Base-by-base conservation (phyloP, 2,888 invertebrate genomes). In the Octonoba sinensis region DNA sequence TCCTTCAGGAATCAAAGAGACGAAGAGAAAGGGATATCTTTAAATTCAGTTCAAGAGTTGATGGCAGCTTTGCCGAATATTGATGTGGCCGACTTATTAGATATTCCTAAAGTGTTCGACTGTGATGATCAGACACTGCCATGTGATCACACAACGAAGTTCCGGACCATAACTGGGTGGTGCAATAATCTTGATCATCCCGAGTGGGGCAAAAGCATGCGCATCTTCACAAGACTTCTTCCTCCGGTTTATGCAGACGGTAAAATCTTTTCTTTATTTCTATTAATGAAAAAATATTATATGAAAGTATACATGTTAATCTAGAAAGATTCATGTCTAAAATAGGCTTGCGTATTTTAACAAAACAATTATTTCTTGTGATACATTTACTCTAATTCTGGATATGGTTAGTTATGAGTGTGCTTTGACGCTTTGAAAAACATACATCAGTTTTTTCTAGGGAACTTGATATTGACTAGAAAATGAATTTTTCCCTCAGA, bases 211-310 rank as follows among this genome's bases (percentile, higher is more conserved):
- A 94, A 95, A 87, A 93, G 95, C 86, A 90, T 96, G 87, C 94
- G 95, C 0, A 94, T 94, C 0, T 96, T 96, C 87, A 93, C 94
- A 0, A 91, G 96, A 85, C 89, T 96, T 79, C 87, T 96, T 82
- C 95, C 96, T 0, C 93, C 96, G 1, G 93, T 92, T 74, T 96
- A 96, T 88, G 95, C 96, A 89, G 96, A 96, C 88, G 95, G 93
- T 82, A 93, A 64, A 73, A 13, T 46, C 8, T 44, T 20, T 3
- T 44, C 49, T 66, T 44, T 20, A n/a, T n/a, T 18, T 24, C n/a
- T 36, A 36, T 36, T 36, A 8, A 36, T 36, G 36, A 36, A 8
- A 36, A 36, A 36, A 36, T 27, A 27, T 27, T 27, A 6, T 27
- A 27, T 6, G 6, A 27, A 27, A 3, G 27, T 6, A 36, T 36